A percentile compares a stretch with the other conserved stretches of the same genome.
These are phyloP conservation scores for Catamblyrhynchus diadema DNA, from an alignment of 2,797 vertebrate genomes.

Conservation along the genomic window DNA sequence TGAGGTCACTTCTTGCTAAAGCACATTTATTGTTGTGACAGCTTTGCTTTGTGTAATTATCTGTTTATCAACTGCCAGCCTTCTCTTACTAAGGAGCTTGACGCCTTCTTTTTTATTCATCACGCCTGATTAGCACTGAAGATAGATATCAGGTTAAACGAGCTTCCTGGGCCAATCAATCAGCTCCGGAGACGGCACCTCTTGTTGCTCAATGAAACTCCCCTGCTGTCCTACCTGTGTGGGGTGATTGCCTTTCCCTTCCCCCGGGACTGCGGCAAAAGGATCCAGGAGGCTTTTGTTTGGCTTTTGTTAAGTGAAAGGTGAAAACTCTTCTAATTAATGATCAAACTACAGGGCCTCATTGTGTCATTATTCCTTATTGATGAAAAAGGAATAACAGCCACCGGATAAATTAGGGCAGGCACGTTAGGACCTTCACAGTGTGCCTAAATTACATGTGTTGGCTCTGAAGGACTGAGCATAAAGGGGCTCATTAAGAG, in stretches of 20 bases:
- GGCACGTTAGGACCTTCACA: background rate
- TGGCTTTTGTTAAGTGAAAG: constrained; percentile 34
- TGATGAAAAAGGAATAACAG: constrained; percentile 25
- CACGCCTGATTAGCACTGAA: background rate
- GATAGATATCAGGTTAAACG: constrained; percentile 17
- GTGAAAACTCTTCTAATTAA: constrained; percentile 51
- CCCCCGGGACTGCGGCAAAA: background rate
- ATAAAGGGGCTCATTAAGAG: background rate
- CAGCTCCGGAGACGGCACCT: background rate
- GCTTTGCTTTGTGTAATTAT: constrained; percentile 42
- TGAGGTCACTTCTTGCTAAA: background rate
- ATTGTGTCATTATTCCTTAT: constrained; percentile 36
- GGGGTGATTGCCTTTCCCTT: background rate
- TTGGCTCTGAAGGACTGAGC: background rate
- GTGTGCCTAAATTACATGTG: background rate
- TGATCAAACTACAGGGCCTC: background rate
- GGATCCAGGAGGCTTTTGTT: constrained; percentile 7
- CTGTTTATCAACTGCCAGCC: constrained; percentile 38
- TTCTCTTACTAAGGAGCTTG: background rate
- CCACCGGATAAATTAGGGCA: background rate
- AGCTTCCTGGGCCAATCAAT: constrained; percentile 44
- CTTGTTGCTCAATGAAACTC: background rate
- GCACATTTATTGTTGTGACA: background rate
- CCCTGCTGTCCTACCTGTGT: background rate
- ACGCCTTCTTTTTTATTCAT: constrained; percentile 41